phyloP scores from a whole-genome alignment of 2,113 vertebrate genomes.

The Nansenia antarctica region DNA sequence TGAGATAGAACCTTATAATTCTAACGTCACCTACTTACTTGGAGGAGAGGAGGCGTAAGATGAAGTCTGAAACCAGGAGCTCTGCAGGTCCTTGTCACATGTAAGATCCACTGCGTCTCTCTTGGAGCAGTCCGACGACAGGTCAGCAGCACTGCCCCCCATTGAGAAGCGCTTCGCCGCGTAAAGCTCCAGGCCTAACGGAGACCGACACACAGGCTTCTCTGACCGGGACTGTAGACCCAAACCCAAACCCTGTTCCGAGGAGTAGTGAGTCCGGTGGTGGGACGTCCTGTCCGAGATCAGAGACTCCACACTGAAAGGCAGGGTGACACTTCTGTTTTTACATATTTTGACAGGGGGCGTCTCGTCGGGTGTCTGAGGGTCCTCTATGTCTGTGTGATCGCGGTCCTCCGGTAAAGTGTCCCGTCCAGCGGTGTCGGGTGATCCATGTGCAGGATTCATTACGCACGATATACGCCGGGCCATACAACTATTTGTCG shows the following conservation, averaged over 20 bases:
- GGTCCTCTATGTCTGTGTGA: conserved; percentile 53
- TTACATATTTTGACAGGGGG: conserved; percentile 62
- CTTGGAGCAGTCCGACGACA: conserved; percentile 43
- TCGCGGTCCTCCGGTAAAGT: conserved; percentile 51
- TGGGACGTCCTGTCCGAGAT: conserved; percentile 67
- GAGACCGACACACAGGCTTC: conserved; percentile 56
- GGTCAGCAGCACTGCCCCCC: conserved; percentile 37
- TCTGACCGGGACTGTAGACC: conserved; percentile 25
- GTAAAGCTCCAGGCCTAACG: conserved; percentile 35
- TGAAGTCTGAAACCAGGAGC: conserved; percentile 59
- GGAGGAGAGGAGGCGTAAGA: conserved; percentile 58
- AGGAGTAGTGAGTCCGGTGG: conserved; percentile 38
- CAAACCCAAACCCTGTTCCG: conserved; percentile 35
- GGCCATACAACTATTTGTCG: conserved; percentile 76
- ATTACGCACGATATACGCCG: conserved; percentile 71
- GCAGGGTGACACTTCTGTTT: conserved; percentile 62
- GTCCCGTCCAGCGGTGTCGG: conserved; percentile 52
- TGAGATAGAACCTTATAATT: too few relatives aligned
- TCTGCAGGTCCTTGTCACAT: conserved; percentile 54
- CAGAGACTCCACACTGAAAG: conserved; percentile 82
- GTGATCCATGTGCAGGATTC: conserved; percentile 77
- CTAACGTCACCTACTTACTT: conserved; percentile 78
- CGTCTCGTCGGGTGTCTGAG: conserved; percentile 44
- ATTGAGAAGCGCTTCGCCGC: conserved; percentile 29
- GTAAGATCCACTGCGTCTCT: conserved; percentile 51